These are phyloP conservation scores for Argentina silus DNA, from an alignment of 2,797 vertebrate species.

Conservation along the genomic window DNA sequence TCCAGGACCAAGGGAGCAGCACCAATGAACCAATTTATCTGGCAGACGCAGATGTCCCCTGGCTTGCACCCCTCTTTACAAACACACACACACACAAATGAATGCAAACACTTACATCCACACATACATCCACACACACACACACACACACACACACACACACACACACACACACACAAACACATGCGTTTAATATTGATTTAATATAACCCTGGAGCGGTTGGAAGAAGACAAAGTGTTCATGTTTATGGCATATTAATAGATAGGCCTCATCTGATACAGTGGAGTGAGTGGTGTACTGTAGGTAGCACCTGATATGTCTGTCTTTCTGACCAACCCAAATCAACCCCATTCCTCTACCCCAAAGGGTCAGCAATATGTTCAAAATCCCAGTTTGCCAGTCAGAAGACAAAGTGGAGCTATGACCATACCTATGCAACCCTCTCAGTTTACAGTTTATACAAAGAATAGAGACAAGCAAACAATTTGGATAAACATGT, in stretches of 20 bases:
- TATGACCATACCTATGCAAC: background rate
- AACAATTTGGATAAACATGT: background rate
- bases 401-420: background rate
- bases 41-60: constrained; percentile 91
- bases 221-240: constrained; percentile 84
- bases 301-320: background rate
- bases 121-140: constrained; percentile 3
- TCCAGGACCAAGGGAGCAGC: constrained; percentile 96
- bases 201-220: constrained; percentile 88
- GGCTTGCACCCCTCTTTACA: constrained; percentile 70
- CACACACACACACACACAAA: constrained; percentile 10
- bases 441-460: too few relatives aligned
- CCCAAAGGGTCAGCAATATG: background rate
- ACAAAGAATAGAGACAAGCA: too few relatives aligned
- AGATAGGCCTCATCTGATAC: constrained; percentile 61
- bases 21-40: constrained; percentile 96
- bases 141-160: constrained; percentile 4
- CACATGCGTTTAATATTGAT: constrained; percentile 59
- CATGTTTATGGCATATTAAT: constrained; percentile 84
- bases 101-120: constrained; percentile 13
- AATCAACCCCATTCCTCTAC: background rate
- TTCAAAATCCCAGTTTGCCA: background rate
- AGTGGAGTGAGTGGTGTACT: constrained; percentile 10
- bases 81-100: constrained; percentile 11
- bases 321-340: background rate